phyloP scores from a whole-genome alignment of 2,797 vertebrate species.

The Takifugu ocellatus region DNA sequence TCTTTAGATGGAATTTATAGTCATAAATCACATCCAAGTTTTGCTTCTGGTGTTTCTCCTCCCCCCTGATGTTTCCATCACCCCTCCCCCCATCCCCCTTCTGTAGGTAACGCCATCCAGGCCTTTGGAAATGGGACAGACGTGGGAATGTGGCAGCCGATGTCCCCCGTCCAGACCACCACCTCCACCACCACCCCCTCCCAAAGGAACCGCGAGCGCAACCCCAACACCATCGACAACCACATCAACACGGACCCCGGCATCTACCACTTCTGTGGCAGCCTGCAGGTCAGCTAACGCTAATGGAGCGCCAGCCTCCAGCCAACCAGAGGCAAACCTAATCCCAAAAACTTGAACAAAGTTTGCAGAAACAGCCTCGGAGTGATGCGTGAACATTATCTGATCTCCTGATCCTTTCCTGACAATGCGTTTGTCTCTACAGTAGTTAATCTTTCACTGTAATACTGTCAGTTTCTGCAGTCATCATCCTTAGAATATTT shows the following conservation, averaged over 20 bases:
- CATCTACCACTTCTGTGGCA: slow-evolving; percentile 87
- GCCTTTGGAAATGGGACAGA: slow-evolving; percentile 93
- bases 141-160: slow-evolving; percentile 84
- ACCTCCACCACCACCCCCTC: slow-evolving; percentile 79
- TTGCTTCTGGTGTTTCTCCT: neutral
- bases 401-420: too few species aligned
- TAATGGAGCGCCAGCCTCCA: neutral
- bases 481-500: too few species aligned
- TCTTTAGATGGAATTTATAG: too few species aligned
- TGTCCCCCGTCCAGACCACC: slow-evolving; percentile 81
- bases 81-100: neutral
- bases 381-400: too few species aligned
- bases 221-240: slow-evolving; percentile 75
- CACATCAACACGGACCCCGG: slow-evolving; percentile 75
- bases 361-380: too few species aligned
- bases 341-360: neutral
- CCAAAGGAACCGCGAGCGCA: slow-evolving; percentile 68
- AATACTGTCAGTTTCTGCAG: too few species aligned
- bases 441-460: too few species aligned
- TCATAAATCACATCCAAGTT: neutral
- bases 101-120: slow-evolving; percentile 85
- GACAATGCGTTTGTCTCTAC: too few species aligned
- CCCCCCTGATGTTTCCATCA: neutral
- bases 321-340: neutral
- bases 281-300: slow-evolving; percentile 81